A percentile compares a stretch with the other conserved stretches of the same genome.
phyloP scores from a whole-genome alignment of 2,797 vertebrate species.

The Anomalospiza imberbis region DNA sequence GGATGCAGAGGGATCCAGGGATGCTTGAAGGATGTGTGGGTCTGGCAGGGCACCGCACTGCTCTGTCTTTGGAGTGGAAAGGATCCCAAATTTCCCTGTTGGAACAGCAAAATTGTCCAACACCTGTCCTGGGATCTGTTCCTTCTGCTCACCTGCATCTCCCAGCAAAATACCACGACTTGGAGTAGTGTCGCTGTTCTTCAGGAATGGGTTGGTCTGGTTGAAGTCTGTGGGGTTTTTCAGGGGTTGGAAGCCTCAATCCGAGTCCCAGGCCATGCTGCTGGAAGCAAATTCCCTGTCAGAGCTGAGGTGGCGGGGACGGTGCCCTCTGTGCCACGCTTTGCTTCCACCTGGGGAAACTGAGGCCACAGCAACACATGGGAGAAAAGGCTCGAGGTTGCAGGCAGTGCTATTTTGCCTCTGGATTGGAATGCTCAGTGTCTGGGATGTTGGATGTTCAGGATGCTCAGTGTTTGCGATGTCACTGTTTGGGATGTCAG shows the following conservation, averaged over 20 bases:
- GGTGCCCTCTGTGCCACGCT: not conserved
- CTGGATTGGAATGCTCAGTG: no score
- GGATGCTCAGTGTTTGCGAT: no score
- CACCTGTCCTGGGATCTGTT: not conserved
- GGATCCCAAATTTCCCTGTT: not conserved
- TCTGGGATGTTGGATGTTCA: no score
- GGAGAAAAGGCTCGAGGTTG: not conserved
- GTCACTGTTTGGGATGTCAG: no score
- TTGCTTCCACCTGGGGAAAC: not conserved
- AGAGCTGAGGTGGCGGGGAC: not conserved
- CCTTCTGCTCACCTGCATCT: rapidly evolving
- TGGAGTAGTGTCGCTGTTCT: rapidly evolving
- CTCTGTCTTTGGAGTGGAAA: rapidly evolving
- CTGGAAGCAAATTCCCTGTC: not conserved
- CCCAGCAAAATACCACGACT: rapidly evolving
- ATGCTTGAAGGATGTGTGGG: rapidly evolving
- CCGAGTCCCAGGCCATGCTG: rapidly evolving
- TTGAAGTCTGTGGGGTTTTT: not conserved
- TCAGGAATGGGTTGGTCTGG: not conserved
- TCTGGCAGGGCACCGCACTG: not conserved
- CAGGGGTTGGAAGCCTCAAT: not conserved
- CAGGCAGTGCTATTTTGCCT: rapidly evolving
- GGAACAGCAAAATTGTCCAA: not conserved
- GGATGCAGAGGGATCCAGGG: not conserved
- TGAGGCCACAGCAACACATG: rapidly evolving